A percentile compares a stretch with the other conserved stretches of the same genome.
phyloP scores from a whole-genome alignment of 1,140 invertebrate species.

The Danaus plexippus region DNA sequence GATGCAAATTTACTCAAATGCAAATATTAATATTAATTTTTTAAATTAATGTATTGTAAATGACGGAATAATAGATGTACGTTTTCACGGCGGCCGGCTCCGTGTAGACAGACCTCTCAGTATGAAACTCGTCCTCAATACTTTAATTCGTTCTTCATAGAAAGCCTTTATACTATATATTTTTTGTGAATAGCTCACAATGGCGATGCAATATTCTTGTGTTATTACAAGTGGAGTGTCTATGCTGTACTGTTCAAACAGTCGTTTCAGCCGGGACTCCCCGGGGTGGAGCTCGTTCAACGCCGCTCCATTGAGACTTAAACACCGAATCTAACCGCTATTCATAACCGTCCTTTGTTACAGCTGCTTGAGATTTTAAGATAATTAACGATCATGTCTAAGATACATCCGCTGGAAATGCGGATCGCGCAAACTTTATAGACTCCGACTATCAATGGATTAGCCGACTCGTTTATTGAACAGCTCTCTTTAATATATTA shows the following conservation, averaged over 20 bases:
- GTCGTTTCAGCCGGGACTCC: slow-evolving; percentile 44
- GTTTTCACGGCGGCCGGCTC: slow-evolving; percentile 1
- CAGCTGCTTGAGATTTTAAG: slow-evolving; percentile 17
- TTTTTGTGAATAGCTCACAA: slow-evolving; percentile 21
- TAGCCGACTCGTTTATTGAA: no score
- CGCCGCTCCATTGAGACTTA: slow-evolving; percentile 21
- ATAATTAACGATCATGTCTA: slow-evolving; percentile 8
- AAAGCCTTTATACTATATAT: background rate
- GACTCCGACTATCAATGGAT: no score
- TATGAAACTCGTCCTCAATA: no score
- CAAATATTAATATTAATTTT: no score
- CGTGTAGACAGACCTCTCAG: background rate
- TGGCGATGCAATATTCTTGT: slow-evolving; percentile 20
- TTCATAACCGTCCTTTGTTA: slow-evolving; percentile 21
- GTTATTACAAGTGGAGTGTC: slow-evolving; percentile 19
- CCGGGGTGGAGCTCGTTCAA: slow-evolving; percentile 24
- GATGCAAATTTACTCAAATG: no score
- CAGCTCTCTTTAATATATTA: no score
- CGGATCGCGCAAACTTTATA: no score
- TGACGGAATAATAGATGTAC: slow-evolving; percentile 2
- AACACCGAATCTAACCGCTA: slow-evolving; percentile 23
- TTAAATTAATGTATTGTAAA: background rate
- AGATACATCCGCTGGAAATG: no score
- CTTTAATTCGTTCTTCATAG: no score
- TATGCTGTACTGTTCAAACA: slow-evolving; percentile 32